Evolutionary conservation across 2,797 vertebrate species (phyloP), one percentile per base, ranked within the genome.

Genomic region (Nyctalus aviator): DNA sequence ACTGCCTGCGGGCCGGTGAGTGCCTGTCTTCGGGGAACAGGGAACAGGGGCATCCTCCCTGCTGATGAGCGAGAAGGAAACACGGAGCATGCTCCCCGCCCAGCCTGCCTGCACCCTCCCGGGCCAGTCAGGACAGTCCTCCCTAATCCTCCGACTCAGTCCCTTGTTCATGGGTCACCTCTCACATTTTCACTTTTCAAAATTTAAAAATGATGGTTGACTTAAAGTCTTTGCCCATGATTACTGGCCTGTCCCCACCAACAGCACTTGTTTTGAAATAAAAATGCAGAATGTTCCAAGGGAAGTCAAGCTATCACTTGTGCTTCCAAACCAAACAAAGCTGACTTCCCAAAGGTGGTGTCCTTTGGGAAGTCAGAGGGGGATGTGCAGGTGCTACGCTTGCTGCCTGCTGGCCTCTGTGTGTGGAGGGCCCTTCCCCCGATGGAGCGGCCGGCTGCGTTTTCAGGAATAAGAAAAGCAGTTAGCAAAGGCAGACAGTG

Each of bases 401-500:
- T 44, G 44, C 44, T 44, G 44, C 44, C 44, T 44, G 44, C 44
- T 44, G 9, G 44, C 44, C 44, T 11, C 44, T 44, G 44, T 44
- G 44, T 4, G 9, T 11, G 44, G 44, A 44, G 44, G 44, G 44
- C 44, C 44, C 44, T 44, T 11, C 44, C 8, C 44, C 44, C 11
- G 44, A 44, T 44, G 46, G 46, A 48, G 46, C 13, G 57, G 92
- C 12, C 78, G 89, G 88, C 30, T 89, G 44, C 87, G 71, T 84
- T 96, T 94, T 86, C 79, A 30, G 73, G n/a, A 96, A 94, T 84
- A 87, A 95, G 90, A 88, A 95, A 93, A 96, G 81, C 62, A 78
- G 84, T 88, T 91, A 86, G 84, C 79, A 93, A 96, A 94, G 83
- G 79, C 88, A 59, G 93, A 95, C 82, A 88, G 93, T 89, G 91